Conservation (phyloP, 2,797 vertebrate genomes). For the Gouania willdenowi region DNA sequence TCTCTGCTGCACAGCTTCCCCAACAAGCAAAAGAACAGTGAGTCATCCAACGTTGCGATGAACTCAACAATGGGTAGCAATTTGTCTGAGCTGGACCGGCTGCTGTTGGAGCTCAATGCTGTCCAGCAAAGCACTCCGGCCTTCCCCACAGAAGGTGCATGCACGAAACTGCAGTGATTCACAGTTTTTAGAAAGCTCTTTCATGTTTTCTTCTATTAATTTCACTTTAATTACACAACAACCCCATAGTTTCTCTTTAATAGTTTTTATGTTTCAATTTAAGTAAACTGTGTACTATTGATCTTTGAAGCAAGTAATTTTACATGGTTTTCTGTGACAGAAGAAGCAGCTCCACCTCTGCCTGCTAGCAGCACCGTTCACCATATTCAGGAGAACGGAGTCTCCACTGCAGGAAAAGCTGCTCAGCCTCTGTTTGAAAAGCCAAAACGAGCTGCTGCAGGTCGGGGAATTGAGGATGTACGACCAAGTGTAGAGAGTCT, state of each 20-base stretch:
- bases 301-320: neutral
- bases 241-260: too few relatives aligned
- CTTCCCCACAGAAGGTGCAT: conserved; percentile 82
- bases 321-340: conserved; percentile 30
- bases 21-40: conserved; percentile 89
- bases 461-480: conserved; percentile 80
- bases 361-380: conserved; percentile 74
- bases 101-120: conserved; percentile 92
- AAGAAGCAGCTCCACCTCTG: conserved; percentile 70
- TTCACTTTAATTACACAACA: too few relatives aligned
- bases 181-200: neutral
- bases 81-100: conserved; percentile 93
- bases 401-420: conserved; percentile 64
- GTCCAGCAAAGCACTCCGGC: conserved; percentile 86
- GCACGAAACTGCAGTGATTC: neutral
- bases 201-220: conserved; percentile 1
- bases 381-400: conserved; percentile 82
- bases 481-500: conserved; percentile 92
- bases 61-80: conserved; percentile 90
- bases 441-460: conserved; percentile 74
- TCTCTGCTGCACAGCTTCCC: conserved; percentile 81
- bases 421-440: conserved; percentile 78
- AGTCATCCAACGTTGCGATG: conserved; percentile 83
- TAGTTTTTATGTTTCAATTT: conserved; percentile 4
- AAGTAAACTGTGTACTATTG: neutral